Base-by-base conservation (phyloP, 2,113 vertebrate genomes). In the Macroglossus sobrinus region DNA sequence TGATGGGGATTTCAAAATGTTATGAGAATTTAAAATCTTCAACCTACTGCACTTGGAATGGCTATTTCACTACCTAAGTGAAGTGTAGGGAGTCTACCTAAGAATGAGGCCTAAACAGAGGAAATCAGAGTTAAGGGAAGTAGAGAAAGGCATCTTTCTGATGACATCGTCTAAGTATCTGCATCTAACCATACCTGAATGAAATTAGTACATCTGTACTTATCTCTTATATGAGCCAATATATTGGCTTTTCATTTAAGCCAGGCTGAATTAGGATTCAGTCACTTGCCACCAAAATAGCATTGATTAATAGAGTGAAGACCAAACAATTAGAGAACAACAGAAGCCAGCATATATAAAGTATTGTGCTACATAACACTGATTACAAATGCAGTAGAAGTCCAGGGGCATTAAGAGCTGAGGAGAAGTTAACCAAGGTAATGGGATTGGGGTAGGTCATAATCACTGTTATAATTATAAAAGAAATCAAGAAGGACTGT, bases 1-100 rank as follows among this genome's bases (percentile, higher is more conserved):
- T 47, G 57, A 45, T 33, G 22, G 26, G 57, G 43, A 96, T 93
- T 93, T 91, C 87, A 88, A 81, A 89, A 40, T 95, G 35, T 84
- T 72, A 33, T 30, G 38, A 90, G 79, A 94, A 38, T 76, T 64
- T 45, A 38, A 88, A 71, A 55, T 50, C 30, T 63, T 92, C 72
- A 40, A 38, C 40, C 38, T 28, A 40, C 33, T 40, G 50, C 9
- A 74, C 11, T 88, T 75, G 92, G 33, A 81, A 69, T 75, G 50
- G 33, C 33, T 72, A 59, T 81, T 89, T 74, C 43, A 93, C 69
- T 84, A 50, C 14, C 11, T n/a, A n/a, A n/a, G n/a, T n/a, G n/a
- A 47, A 68, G n/a, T 68, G 35, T 45, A 76, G 45, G 78, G 57
- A 57, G 38, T 14, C 11, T 92, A 35, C 79, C 30, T 35, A 33